Conservation (phyloP, 2,113 vertebrate species). For the Uropsilus gracilis region DNA sequence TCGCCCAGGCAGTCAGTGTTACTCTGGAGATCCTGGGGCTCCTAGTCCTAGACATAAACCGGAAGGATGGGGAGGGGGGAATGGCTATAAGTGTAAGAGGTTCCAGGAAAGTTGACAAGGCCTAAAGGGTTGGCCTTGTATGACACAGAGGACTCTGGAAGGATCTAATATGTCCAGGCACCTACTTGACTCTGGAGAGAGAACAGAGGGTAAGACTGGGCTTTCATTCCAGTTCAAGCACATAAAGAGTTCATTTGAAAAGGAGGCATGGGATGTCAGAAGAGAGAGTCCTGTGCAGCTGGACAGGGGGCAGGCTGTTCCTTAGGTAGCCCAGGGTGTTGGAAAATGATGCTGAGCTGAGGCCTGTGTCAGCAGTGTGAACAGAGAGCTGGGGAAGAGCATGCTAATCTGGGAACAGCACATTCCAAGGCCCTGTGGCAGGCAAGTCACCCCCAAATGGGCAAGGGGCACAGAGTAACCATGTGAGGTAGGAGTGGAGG, state of each 20-base stretch:
- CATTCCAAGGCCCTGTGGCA: not conserved
- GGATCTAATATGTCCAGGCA: not conserved
- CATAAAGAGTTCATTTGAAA: too few species aligned
- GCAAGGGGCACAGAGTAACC: not conserved
- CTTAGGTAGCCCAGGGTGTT: not conserved
- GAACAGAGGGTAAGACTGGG: not conserved
- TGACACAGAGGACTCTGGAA: not conserved
- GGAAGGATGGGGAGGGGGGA: not conserved
- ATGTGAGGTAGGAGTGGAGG: not conserved
- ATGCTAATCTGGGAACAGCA: too few species aligned
- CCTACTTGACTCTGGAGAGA: not conserved
- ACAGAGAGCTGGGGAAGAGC: not conserved
- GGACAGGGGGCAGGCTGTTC: not conserved
- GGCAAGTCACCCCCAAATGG: not conserved
- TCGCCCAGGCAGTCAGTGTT: not conserved
- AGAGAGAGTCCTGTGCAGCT: rapidly evolving
- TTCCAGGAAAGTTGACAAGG: not conserved
- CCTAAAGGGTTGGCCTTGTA: not conserved
- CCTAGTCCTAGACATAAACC: not conserved
- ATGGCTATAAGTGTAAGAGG: not conserved
- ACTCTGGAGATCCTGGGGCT: not conserved
- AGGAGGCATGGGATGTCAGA: not conserved
- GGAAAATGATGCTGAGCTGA: not conserved
- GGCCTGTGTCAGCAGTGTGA: not conserved
- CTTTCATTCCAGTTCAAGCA: not conserved